Base-by-base conservation (phyloP, 1,140 invertebrate genomes). In the Idris sp. region DNA sequence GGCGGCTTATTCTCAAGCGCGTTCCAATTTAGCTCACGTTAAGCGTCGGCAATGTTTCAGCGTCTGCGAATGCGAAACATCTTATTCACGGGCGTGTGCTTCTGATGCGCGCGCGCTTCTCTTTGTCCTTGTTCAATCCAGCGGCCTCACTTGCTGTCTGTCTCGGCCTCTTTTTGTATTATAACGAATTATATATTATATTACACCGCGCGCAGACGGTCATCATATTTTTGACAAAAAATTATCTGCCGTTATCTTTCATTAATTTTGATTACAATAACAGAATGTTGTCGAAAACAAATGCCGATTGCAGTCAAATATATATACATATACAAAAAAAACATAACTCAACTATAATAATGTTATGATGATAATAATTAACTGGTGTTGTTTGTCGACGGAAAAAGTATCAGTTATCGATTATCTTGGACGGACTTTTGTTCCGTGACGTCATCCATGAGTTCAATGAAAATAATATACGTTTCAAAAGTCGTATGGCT, bases 11-110 rank as follows among this genome's bases (percentile, higher is more conserved):
- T 56, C 59, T 59, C 56, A 44, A 69, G 31, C 58, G 65, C 77
- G 81, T 82, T 84, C 79, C 64, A 79, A 77, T 77, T 81, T 78
- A 77, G 71, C 62, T 48, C 64, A 75, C 72, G 62, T 51, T 58
- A 68, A 56, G 62, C 58, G 61, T 65, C 43, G 46, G 43, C 62
- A 54, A 77, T 79, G 75, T 74, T 78, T 87, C 84, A 82, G 81
- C 83, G 85, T 86, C 85, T 86, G 85, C 84, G 84, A 85, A 86
- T 85, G 85, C 84, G 83, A 86, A 87, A 83, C 82, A 87, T 86
- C 80, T 86, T 84, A 86, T 87, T 87, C 84, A 87, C 83, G 81
- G 54, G 65, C 64, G 59, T 59, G 38, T 62, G 72, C 65, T 64
- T 68, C 46, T 51, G 65, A 65, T 67, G 58, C 54, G 62, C 62